Percentiles rank a stretch among this genome's conserved stretches.
These are phyloP conservation scores for Campylorhamphus procurvoides DNA, from an alignment of 2,113 vertebrate species.

Conservation along the genomic window DNA sequence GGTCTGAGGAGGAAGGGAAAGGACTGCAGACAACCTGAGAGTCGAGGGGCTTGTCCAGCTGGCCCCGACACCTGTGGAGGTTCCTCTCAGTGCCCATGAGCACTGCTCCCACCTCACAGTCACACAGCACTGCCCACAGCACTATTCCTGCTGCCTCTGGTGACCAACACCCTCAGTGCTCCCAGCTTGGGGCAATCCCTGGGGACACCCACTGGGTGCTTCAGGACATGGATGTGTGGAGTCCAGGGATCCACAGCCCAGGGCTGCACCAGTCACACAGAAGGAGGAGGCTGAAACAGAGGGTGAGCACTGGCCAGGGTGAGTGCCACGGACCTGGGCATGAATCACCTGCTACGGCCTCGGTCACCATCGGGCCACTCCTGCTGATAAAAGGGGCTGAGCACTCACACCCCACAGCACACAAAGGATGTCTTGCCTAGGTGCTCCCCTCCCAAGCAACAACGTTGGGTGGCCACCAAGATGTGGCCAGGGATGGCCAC, in stretches of 20 bases:
- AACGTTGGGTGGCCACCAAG: not conserved
- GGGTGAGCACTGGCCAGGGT: rapidly evolving
- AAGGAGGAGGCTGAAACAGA: not conserved
- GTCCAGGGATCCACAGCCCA: not conserved
- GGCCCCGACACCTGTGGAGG: not conserved
- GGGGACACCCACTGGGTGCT: not conserved
- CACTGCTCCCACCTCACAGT: not conserved
- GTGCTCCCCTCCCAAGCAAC: not conserved
- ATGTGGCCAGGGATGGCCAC: not conserved
- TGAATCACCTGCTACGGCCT: not conserved
- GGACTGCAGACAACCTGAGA: not conserved
- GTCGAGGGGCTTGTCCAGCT: not conserved
- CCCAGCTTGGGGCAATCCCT: not conserved
- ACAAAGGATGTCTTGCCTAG: not conserved
- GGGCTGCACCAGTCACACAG: rapidly evolving
- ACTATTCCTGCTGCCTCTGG: not conserved
- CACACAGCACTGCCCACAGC: not conserved
- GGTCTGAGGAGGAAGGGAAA: not conserved
- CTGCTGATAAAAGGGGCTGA: not conserved
- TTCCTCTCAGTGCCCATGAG: not conserved
- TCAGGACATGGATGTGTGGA: not conserved
- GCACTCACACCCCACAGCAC: rapidly evolving
- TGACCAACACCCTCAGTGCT: not conserved
- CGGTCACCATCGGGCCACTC: not conserved
- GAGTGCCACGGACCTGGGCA: rapidly evolving